These are phyloP conservation scores for Tympanoctomys barrerae DNA, from an alignment of 2,797 vertebrate species.

Conservation along the genomic window DNA sequence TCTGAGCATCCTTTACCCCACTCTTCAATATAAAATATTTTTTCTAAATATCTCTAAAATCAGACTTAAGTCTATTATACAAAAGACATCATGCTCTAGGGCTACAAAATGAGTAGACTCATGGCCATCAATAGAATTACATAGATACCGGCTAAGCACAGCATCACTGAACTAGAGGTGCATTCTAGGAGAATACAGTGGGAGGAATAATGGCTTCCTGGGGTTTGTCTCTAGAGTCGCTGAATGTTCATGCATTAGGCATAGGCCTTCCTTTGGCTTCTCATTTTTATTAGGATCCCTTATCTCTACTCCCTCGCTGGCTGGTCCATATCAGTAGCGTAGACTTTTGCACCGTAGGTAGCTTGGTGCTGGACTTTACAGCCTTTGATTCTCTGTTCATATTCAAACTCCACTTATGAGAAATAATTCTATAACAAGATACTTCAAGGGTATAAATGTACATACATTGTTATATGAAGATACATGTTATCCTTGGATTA, in stretches of 20 bases:
- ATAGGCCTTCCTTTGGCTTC: not conserved
- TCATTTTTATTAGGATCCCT: constrained; percentile 18
- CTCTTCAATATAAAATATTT: not conserved
- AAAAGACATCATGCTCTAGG: not conserved
- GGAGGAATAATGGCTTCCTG: not conserved
- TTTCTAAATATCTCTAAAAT: constrained; percentile 14
- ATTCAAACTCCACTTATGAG: not conserved
- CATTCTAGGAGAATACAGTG: not conserved
- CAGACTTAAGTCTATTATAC: not conserved
- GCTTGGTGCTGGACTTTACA: not conserved
- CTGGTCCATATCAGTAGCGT: not conserved
- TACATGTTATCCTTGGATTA: constrained; percentile 1
- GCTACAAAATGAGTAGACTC: not conserved
- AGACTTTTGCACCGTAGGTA: not conserved
- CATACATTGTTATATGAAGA: not conserved
- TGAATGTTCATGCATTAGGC: not conserved
- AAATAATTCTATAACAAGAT: not conserved
- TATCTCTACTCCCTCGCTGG: not conserved
- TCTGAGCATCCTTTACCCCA: not conserved
- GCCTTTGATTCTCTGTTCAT: not conserved
- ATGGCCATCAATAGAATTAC: not conserved
- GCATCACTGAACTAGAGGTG: not conserved
- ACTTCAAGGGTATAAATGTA: not conserved
- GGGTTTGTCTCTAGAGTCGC: not conserved
- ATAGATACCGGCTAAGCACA: not conserved